phyloP scores from a whole-genome alignment of 2,888 invertebrate species.

The Ctenicera cuprea region DNA sequence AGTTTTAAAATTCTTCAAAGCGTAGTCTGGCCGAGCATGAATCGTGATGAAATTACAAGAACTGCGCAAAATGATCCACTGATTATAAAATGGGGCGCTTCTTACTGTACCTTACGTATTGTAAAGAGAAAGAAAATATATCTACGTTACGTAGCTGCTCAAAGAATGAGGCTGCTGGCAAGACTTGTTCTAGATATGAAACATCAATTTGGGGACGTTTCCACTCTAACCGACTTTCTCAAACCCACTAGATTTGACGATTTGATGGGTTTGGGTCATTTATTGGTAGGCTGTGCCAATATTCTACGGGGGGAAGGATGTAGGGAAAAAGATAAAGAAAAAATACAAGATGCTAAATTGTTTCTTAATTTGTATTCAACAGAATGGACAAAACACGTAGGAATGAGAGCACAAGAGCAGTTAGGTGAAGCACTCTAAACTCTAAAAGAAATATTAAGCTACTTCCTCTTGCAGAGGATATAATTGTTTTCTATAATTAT shows the following conservation, averaged over 20 bases:
- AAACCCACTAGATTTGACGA: neutral
- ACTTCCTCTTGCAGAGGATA: neutral
- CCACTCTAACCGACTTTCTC: neutral
- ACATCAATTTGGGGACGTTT: neutral
- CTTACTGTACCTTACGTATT: neutral
- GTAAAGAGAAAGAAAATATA: neutral
- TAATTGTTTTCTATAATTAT: neutral
- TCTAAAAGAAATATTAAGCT: neutral
- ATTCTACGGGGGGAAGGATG: neutral
- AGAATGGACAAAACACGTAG: neutral
- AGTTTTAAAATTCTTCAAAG: neutral
- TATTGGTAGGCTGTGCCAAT: neutral
- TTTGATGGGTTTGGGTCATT: neutral
- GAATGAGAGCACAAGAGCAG: neutral
- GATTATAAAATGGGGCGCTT: neutral
- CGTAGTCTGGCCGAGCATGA: neutral
- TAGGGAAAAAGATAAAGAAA: neutral
- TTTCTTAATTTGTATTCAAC: neutral
- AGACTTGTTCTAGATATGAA: neutral
- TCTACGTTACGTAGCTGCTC: neutral
- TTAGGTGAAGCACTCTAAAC: neutral
- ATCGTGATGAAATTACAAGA: neutral
- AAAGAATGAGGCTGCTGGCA: neutral
- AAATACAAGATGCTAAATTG: neutral
- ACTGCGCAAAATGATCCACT: neutral